Base-by-base conservation (phyloP, 2,113 vertebrate genomes). In the Columba livia region DNA sequence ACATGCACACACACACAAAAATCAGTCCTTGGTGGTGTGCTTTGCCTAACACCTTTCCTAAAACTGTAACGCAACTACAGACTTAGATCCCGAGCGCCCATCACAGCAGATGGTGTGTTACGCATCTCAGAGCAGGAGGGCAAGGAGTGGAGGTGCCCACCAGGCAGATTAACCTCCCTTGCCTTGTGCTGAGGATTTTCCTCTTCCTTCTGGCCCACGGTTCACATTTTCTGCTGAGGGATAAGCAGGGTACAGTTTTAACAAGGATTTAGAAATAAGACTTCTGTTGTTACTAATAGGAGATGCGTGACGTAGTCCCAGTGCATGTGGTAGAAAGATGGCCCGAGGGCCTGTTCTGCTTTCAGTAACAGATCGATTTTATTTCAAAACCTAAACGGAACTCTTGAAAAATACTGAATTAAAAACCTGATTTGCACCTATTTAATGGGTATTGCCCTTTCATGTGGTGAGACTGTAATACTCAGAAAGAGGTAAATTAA, bases 341-440 rank as follows among this genome's bases (percentile, higher is more conserved):
- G 85, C 91, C 38, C 54, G 32, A 78, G 56, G 72, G 32, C 50
- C 61, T 73, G 11, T 31, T 92, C 80, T 60, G 48, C 75, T 95
- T 95, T 56, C 38, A 69, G 25, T 15, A 79, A 31, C 9, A 75
- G 53, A 86, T 25, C 81, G 24, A 69, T 90, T 90, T 84, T 56
- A 74, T 73, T 88, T 93, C 60, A 88, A 88, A 88, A 73, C 17
- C 11, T 77, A 90, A 84, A 83, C 7, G 13, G 4, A 20, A 79
- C 24, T 36, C 19, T 48, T 82, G 15, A 84, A 94, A 92, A 79
- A 89, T 11, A 38, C 29, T 80, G 29, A 86, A 86, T 48, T 84
- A 56, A 81, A 95, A 78, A 5, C 2, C 20, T 67, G 34, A 29
- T 86, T 48, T 51, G 10, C 10, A 23, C 74, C 51, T 82, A 7